phyloP scores from a whole-genome alignment of 2,888 invertebrate genomes.

The Meteorus colon region DNA sequence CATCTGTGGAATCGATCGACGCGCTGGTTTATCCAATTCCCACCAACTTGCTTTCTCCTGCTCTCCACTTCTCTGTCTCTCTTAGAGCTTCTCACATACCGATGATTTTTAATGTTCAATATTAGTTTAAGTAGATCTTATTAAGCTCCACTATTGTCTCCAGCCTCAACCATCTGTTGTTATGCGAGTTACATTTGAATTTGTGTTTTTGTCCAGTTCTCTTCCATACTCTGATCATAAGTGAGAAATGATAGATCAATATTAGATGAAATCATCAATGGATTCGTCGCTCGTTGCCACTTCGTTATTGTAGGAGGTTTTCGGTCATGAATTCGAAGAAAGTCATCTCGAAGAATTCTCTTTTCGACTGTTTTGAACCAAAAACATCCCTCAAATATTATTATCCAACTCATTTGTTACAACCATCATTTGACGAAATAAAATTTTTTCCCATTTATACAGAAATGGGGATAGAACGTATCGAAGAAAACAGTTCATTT shows the following conservation, averaged over 20 bases:
- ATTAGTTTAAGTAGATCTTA: conserved; percentile 16
- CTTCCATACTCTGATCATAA: too few relatives aligned
- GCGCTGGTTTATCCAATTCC: not conserved
- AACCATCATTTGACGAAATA: not conserved
- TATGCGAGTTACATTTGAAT: not conserved
- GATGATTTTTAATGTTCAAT: conserved; percentile 16
- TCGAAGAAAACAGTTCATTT: not conserved
- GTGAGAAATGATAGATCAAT: too few relatives aligned
- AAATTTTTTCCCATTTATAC: not conserved
- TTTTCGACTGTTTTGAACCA: too few relatives aligned
- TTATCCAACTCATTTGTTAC: not conserved
- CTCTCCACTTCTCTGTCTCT: not conserved
- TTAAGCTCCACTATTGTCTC: conserved; percentile 1
- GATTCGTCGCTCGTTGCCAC: too few relatives aligned
- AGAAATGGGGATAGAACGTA: not conserved
- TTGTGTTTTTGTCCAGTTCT: not conserved
- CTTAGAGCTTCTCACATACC: not conserved
- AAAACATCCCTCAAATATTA: too few relatives aligned
- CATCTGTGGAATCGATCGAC: conserved; percentile 14
- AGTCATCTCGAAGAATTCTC: too few relatives aligned
- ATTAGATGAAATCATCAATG: too few relatives aligned
- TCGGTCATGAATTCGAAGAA: too few relatives aligned
- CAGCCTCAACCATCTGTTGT: conserved; percentile 3
- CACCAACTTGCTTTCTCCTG: not conserved
- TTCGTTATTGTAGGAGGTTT: too few relatives aligned